These are phyloP conservation scores for Euplagia quadripunctaria DNA, from an alignment of 2,888 invertebrate genomes.

Conservation along the genomic window DNA sequence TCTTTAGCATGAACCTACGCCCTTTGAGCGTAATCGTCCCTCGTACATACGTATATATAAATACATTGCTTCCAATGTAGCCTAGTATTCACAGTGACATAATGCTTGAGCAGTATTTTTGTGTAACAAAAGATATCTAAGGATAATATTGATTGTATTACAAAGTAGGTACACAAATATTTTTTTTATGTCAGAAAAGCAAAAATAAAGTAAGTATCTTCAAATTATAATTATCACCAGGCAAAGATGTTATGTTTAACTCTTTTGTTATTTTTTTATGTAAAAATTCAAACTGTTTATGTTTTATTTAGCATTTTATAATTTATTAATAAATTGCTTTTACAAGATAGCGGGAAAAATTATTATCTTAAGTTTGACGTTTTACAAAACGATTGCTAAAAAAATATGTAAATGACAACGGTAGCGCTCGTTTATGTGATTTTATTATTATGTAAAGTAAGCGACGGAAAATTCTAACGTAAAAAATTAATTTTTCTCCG, in stretches of 20 bases:
- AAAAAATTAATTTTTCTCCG: not conserved
- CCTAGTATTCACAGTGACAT: too few species aligned
- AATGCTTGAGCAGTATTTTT: not conserved
- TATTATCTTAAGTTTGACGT: not conserved
- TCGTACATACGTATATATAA: not conserved
- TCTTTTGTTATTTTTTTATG: not conserved
- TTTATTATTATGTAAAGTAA: constrained; percentile 2
- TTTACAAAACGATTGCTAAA: constrained; percentile 9
- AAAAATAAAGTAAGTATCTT: not conserved
- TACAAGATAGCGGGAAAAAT: constrained; percentile 1
- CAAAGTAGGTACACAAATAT: not conserved
- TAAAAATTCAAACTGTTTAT: not conserved
- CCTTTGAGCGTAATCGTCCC: not conserved
- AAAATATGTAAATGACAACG: constrained; percentile 12
- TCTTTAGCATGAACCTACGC: not conserved
- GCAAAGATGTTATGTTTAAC: not conserved
- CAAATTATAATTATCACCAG: not conserved
- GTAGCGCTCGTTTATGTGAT: constrained; percentile 5
- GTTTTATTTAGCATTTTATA: not conserved
- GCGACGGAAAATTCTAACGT: constrained; percentile 12
- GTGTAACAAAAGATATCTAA: not conserved
- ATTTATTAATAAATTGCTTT: not conserved
- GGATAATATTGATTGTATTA: not conserved
- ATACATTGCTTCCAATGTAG: too few species aligned
- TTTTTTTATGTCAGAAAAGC: not conserved